Base-by-base conservation (phyloP, 2,113 vertebrate species). In the Romanogobio albipinnatus region DNA sequence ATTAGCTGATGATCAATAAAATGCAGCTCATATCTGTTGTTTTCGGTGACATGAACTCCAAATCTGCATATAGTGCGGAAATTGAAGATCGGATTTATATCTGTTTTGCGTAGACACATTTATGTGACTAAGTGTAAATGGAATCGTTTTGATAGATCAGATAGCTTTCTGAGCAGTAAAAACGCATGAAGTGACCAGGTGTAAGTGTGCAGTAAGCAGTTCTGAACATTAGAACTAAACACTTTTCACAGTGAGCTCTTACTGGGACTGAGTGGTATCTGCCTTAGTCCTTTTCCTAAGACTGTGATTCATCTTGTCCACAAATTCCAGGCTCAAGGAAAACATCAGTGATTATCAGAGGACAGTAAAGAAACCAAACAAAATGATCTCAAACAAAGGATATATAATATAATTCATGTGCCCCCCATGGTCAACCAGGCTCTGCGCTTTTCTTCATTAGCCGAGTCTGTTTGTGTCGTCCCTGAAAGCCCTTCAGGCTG, bases 401-500 rank as follows among this genome's bases (percentile, higher is more conserved):
- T 61, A 43, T 68, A 70, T 68, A 22, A 49, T 70, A 56, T 70
- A 56, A 70, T 53, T 56, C 47, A 82, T 4, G 10, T 19, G 17
- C 45, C 26, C 29, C 43, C 62, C 17, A n/a, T 70, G 79, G 56
- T 56, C 45, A 70, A n/a, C 80, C 56, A 53, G 47, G 59, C 59
- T 15, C 4, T 49, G 59, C 78, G 5, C 39, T 66, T 66, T 66
- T 80, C 79, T 26, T 82, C 64, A 70, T 82, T 82, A 82, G 79
- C 33, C 56, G 11, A 56, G 80, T 51, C 47, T 82, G 62, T 39
- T 56, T 39, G 17, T 17, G 49, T 82, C 19, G 10, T 82, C 64
- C 56, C 53, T 53, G 51, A 78, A 78, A 82, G 29, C 19, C 26
- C 29, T 62, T 45, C 45, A 58, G 76, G 29, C 36, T 83, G 80